Percentiles rank a stretch among this genome's conserved stretches.
Conservation (phyloP, 2,888 invertebrate species). For the Plemyria rubiginata region DNA sequence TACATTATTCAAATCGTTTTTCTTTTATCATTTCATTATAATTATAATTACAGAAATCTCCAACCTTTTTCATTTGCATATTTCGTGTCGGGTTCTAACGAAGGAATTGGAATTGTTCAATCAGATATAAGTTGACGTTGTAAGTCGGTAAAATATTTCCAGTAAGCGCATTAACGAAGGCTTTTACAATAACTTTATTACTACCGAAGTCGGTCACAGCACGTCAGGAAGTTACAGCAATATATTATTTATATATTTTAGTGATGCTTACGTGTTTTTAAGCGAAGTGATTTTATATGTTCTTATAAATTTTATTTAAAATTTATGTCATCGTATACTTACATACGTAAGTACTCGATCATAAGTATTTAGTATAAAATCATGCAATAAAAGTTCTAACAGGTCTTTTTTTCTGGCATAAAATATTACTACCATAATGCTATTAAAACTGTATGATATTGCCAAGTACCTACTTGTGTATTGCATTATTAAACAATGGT, state of each 20-base stretch:
- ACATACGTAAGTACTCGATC: too few species aligned
- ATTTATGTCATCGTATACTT: too few species aligned
- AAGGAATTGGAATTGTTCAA: conserved; percentile 46
- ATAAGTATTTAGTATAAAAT: too few species aligned
- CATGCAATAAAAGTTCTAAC: too few species aligned
- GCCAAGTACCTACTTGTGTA: neutral
- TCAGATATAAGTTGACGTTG: conserved; percentile 38
- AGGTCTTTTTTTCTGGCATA: too few species aligned
- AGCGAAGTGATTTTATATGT: neutral
- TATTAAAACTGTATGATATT: neutral
- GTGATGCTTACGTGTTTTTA: neutral
- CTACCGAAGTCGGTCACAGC: conserved; percentile 25
- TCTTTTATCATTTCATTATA: too few species aligned
- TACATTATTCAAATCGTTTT: too few species aligned
- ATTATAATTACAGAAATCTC: conserved; percentile 52
- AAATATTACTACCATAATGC: too few species aligned
- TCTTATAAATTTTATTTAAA: too few species aligned
- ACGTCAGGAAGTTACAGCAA: conserved; percentile 24
- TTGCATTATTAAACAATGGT: neutral
- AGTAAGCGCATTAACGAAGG: conserved; percentile 34
- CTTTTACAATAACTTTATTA: conserved; percentile 34
- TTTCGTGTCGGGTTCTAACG: conserved; percentile 45
- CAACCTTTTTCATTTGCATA: conserved; percentile 51
- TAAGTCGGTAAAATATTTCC: conserved; percentile 36
- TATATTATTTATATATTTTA: conserved; percentile 9